phyloP scores from a whole-genome alignment of 2,797 vertebrate species.

The Pogoniulus pusillus region DNA sequence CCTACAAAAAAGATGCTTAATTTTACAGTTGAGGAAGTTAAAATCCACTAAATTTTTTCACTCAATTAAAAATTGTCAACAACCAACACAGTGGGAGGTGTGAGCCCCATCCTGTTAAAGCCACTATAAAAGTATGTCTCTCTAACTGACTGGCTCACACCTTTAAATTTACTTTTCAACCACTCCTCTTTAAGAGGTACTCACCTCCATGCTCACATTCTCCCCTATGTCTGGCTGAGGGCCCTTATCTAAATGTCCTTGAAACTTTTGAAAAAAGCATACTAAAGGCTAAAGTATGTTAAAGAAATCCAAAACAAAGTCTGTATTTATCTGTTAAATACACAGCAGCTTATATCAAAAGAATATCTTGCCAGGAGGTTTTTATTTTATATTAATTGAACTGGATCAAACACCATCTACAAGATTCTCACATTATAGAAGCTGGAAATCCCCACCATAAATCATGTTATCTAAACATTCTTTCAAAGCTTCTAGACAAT shows the following conservation, averaged over 20 bases:
- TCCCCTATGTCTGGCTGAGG: neutral
- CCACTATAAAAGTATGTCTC: neutral
- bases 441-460: slow-evolving; percentile 72
- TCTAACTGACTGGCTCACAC: neutral
- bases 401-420: slow-evolving; percentile 36
- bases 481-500: slow-evolving; percentile 53
- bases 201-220: neutral
- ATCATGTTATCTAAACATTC: slow-evolving; percentile 63
- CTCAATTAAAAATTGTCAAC: neutral
- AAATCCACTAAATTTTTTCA: neutral
- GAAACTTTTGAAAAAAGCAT: slow-evolving; percentile 47
- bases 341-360: slow-evolving; percentile 41
- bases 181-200: neutral
- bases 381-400: slow-evolving; percentile 60
- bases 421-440: slow-evolving; percentile 41
- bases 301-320: neutral
- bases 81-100: neutral
- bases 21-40: neutral
- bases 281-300: neutral
- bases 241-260: neutral
- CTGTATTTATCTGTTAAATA: slow-evolving; percentile 51
- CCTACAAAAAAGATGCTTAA: neutral
- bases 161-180: neutral
- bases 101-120: neutral
- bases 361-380: slow-evolving; percentile 57